Evolutionary conservation across 2,888 invertebrate species (phyloP).

Genomic region (Rhagonycha fulva): DNA sequence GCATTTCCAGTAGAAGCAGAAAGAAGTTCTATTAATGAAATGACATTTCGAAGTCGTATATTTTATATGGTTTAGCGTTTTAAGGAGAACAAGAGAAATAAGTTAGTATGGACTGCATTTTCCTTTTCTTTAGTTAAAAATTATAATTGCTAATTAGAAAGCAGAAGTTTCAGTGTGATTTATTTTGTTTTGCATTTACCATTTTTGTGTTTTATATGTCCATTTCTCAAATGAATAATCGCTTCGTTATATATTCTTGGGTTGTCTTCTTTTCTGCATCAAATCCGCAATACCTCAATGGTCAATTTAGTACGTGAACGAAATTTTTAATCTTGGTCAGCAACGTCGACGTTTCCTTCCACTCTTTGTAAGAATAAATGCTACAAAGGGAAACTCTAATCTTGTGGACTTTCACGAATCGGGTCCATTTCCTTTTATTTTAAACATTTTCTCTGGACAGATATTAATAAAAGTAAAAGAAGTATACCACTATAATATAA

Average conservation of each 20-base stretch:
- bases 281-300: constrained; percentile 27
- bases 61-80: constrained; percentile 3
- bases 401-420: constrained; percentile 6
- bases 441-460: neutral
- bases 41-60: constrained; percentile 22
- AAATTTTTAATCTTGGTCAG: constrained; percentile 25
- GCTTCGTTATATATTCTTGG: constrained; percentile 26
- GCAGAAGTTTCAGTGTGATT: neutral
- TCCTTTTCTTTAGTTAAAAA: neutral
- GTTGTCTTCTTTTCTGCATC: constrained; percentile 29
- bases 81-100: neutral
- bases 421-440: constrained; percentile 3
- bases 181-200: neutral
- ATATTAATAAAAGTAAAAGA: neutral
- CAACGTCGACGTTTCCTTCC: constrained; percentile 20
- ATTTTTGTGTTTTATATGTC: neutral
- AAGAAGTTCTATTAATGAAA: constrained; percentile 28
- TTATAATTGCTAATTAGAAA: neutral
- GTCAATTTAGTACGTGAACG: constrained; percentile 31
- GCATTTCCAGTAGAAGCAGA: constrained; percentile 17
- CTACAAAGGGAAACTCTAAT: constrained; percentile 6
- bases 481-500: neutral
- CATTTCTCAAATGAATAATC: neutral
- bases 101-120: neutral
- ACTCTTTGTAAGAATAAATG: constrained; percentile 1